These are phyloP conservation scores for Tipula confusa DNA, from an alignment of 2,888 invertebrate genomes.

Conservation along the genomic window DNA sequence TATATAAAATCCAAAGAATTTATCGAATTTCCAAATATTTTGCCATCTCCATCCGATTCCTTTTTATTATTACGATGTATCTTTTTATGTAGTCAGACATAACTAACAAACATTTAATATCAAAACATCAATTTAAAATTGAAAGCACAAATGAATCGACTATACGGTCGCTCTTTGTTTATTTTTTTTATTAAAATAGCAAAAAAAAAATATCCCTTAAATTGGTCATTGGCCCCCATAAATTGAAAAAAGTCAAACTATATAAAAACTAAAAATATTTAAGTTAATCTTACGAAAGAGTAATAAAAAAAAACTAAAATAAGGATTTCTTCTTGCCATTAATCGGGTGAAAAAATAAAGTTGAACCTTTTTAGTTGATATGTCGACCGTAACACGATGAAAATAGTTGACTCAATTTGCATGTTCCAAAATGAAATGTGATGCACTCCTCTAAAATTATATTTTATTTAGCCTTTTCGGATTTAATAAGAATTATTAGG, in stretches of 20 bases:
- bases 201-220: background rate
- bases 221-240: conserved; percentile 9
- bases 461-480: too few species aligned
- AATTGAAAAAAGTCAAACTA: background rate
- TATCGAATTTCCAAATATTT: background rate
- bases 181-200: conserved; percentile 12
- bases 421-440: too few species aligned
- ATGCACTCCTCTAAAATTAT: too few species aligned
- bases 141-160: background rate
- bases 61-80: background rate
- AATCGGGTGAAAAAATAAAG: too few species aligned
- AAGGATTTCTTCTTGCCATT: background rate
- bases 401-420: too few species aligned
- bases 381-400: too few species aligned
- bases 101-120: background rate
- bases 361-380: too few species aligned
- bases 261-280: background rate
- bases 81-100: background rate
- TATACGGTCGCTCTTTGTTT: background rate
- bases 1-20: background rate
- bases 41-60: background rate
- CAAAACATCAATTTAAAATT: conserved; percentile 20
- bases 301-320: background rate
- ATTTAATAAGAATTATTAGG: too few species aligned
- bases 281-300: background rate